Conservation (phyloP, 2,888 invertebrate species). For the Atherix ibis region DNA sequence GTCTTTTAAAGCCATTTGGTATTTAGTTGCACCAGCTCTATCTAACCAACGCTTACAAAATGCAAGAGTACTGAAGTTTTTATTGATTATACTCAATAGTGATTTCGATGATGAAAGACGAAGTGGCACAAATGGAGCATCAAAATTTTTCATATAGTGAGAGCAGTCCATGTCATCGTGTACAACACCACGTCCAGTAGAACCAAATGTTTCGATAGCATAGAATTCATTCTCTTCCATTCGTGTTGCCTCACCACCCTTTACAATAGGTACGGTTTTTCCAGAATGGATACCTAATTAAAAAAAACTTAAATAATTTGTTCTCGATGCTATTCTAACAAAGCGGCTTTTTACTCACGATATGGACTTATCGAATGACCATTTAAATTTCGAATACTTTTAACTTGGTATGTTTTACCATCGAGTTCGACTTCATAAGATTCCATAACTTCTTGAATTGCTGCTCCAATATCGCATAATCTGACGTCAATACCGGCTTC, state of each 20-base stretch:
- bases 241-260: conserved; percentile 90
- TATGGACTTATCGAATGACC: conserved; percentile 99
- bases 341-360: conserved; percentile 39
- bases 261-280: conserved; percentile 98
- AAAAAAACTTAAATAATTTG: not conserved
- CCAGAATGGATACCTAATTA: conserved; percentile 73
- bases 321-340: not conserved
- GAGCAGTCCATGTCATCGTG: conserved; percentile 99
- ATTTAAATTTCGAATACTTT: conserved; percentile 94
- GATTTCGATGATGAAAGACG: conserved; percentile 87
- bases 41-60: conserved; percentile 99
- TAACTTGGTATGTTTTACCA: conserved; percentile 90
- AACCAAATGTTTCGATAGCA: conserved; percentile 98
- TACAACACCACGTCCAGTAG: conserved; percentile 85
- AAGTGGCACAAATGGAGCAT: conserved; percentile 79
- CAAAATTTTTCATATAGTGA: conserved; percentile 99
- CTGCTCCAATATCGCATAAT: conserved; percentile 90
- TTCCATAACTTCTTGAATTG: conserved; percentile 99
- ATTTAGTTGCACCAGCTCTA: conserved; percentile 89
- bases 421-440: conserved; percentile 96
- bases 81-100: conserved; percentile 81
- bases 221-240: conserved; percentile 99
- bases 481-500: conserved; percentile 93
- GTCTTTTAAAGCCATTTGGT: conserved; percentile 97
- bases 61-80: conserved; percentile 92